Conservation (phyloP, 2,113 vertebrate species). For the Meleagris gallopavo region DNA sequence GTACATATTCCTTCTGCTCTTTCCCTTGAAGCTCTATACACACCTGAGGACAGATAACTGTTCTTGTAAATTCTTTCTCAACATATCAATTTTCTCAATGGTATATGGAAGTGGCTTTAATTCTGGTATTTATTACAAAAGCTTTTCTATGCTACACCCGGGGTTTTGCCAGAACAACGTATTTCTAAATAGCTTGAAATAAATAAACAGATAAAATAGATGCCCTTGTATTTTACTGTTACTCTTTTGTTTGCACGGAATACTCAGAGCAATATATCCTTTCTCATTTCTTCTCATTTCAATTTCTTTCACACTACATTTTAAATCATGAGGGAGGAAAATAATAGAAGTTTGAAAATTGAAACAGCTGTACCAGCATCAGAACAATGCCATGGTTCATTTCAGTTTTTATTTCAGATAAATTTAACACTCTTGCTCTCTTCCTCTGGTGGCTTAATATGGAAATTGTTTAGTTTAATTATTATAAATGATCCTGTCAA, state of each 20-base stretch:
- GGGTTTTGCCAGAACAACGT: not conserved
- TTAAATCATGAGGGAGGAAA: not conserved
- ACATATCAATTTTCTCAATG: not conserved
- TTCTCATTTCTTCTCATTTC: not conserved
- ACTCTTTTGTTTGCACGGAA: not conserved
- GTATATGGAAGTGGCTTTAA: not conserved
- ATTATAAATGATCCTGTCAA: constrained; percentile 37
- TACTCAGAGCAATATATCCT: not conserved
- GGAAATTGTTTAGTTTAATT: constrained; percentile 34
- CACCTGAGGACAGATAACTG: not conserved
- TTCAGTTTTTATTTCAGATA: not conserved
- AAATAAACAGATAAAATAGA: constrained; percentile 34
- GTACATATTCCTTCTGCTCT: not conserved
- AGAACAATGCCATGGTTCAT: not conserved
- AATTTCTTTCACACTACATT: not conserved
- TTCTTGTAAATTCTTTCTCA: not conserved
- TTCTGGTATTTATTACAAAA: not conserved
- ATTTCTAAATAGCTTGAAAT: constrained; percentile 18
- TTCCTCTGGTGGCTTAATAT: not conserved
- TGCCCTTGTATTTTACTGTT: not conserved
- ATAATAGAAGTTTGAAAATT: not conserved
- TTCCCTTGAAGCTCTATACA: not conserved
- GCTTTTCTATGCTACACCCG: not conserved
- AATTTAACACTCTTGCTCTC: not conserved
- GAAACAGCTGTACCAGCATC: not conserved